Base-by-base conservation (phyloP, 2,113 vertebrate species). In the Limnothrissa miodon region DNA sequence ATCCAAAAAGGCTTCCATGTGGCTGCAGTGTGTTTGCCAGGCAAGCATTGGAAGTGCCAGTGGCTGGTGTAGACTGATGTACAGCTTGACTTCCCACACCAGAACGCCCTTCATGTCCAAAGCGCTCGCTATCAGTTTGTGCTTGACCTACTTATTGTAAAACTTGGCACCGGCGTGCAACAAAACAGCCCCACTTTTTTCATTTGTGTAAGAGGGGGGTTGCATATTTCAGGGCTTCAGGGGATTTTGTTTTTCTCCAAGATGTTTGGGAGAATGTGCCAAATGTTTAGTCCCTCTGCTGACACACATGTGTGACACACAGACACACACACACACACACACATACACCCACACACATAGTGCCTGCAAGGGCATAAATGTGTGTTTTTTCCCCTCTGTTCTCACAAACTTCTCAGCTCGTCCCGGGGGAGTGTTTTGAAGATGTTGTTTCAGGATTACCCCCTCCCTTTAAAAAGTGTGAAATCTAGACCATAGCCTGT, bases 111-210 rank as follows among this genome's bases (percentile, higher is more conserved):
- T 74, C 66, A 74, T 74, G 66, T 74, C 66, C 66, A 74, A 74
- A 36, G 29, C 11, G 33, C 29, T 74, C 17, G 66, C 29, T 66
- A 66, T 66, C 25, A 87, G 80, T 87, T 87, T 74, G 59, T 78
- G 82, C 79, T 85, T 74, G 85, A 91, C 88, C 89, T 89, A 90
- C 87, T 91, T 90, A 82, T 82, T 82, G 78, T 45, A 84, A 81
- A 86, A 84, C 83, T 85, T 85, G 79, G 81, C 79, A 83, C 53
- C 87, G 85, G 70, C 80, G 70, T 78, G 25, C 48, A n/a, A 29
- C 53, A 90, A 89, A 88, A 86, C 81, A 86, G 81, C 46, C 33
- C 21, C 15, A 21, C 8, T n/a, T 80, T 87, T 80, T 80, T 25
- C 46, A 29, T 78, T 78, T 78, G 44, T 39, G 66, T 15, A 36